These are phyloP conservation scores for Monomorium pharaonis DNA, from an alignment of 1,140 invertebrate species.

Conservation along the genomic window DNA sequence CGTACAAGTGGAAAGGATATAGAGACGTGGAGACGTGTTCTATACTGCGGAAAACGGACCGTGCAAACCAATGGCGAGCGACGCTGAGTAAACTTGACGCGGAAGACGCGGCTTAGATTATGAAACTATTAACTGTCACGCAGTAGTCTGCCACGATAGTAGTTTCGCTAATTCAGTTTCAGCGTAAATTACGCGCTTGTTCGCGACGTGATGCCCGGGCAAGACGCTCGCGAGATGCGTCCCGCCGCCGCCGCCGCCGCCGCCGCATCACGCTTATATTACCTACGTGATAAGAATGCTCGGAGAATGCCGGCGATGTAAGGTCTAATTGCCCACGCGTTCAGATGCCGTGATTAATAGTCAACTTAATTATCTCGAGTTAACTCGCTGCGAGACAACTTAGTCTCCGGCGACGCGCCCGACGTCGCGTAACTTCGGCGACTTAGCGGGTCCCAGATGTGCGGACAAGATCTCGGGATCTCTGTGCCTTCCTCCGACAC, in stretches of 20 bases:
- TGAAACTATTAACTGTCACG: constrained; percentile 50
- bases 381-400: constrained; percentile 52
- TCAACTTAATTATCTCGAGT: constrained; percentile 62
- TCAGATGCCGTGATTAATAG: constrained; percentile 66
- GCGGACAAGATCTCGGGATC: constrained; percentile 28
- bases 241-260: background rate
- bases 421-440: constrained; percentile 29
- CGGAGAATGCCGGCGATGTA: constrained; percentile 32
- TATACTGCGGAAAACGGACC: background rate
- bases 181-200: constrained; percentile 62
- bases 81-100: constrained; percentile 25
- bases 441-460: constrained; percentile 10
- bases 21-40: background rate
- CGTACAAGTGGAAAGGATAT: background rate
- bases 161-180: constrained; percentile 47
- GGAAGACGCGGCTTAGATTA: constrained; percentile 28
- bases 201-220: background rate
- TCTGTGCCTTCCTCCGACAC: background rate
- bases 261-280: constrained; percentile 25
- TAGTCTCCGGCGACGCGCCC: constrained; percentile 21
- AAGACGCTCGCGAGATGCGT: background rate
- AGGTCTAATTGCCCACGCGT: constrained; percentile 57
- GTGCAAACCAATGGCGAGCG: background rate
- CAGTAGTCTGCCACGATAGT: constrained; percentile 42
- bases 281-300: constrained; percentile 58